These are phyloP conservation scores for Hipparchia sbordonii DNA, from an alignment of 2,888 invertebrate genomes.

Conservation along the genomic window DNA sequence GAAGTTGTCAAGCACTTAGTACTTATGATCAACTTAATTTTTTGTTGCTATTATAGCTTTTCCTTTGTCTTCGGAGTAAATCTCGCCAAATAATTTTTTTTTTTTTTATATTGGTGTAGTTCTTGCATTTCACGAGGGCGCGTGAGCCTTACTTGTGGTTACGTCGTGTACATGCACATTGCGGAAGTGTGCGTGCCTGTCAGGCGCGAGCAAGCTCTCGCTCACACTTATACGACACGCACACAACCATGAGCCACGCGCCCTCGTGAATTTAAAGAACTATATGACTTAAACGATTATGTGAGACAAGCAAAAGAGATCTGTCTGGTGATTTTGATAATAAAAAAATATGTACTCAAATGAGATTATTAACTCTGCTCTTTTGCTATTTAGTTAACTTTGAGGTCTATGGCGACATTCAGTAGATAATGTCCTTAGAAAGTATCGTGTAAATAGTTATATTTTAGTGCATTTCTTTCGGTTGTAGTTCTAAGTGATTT, in stretches of 20 bases:
- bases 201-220: too few relatives aligned
- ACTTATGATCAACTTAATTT: conserved; percentile 75
- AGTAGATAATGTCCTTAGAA: conserved; percentile 50
- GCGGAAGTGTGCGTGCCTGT: too few relatives aligned
- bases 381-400: conserved; percentile 59
- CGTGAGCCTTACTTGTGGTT: too few relatives aligned
- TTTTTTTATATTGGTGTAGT: background rate
- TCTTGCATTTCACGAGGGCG: too few relatives aligned
- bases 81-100: conserved; percentile 27
- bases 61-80: conserved; percentile 45
- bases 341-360: conserved; percentile 67
- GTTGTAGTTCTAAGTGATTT: conserved; percentile 65
- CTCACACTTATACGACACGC: too few relatives aligned
- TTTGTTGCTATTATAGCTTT: conserved; percentile 53
- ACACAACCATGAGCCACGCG: too few relatives aligned
- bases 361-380: conserved; percentile 71
- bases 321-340: conserved; percentile 75
- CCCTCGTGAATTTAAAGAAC: too few relatives aligned
- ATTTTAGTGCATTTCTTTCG: conserved; percentile 75
- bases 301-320: conserved; percentile 52
- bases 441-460: conserved; percentile 68
- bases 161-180: too few relatives aligned
- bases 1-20: conserved; percentile 68
- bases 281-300: conserved; percentile 1
- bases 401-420: conserved; percentile 61